Base-by-base conservation (phyloP, 2,113 vertebrate genomes). In the Petrocephalus zakoni region DNA sequence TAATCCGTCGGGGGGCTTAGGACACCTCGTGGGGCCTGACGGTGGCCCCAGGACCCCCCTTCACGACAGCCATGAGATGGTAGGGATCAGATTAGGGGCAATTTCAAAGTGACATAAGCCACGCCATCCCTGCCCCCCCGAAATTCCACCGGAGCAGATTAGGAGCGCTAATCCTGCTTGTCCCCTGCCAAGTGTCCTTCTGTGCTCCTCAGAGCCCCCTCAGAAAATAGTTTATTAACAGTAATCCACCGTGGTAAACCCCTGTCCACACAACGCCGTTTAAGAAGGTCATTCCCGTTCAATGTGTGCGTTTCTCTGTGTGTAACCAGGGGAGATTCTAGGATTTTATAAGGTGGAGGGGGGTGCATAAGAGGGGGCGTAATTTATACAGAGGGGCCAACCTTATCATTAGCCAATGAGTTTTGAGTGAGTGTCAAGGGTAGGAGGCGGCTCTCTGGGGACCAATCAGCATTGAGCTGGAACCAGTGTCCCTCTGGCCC, bases 191-290 rank as follows among this genome's bases (percentile, higher is more conserved):
- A 85, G 82, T 25, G 49, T 85, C 49, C 82, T 52, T 52, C 82
- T 84, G 22, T 49, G 21, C 21, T 84, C 25, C 84, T 34, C 29
- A 75, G 68, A 75, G 68, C 29, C 5, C 34, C 29, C 29, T 34
- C 52, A 56, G 51, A 86, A 86, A 49, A 85, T 17, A 84, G 81
- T 13, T 84, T 84, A 84, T 84, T 84, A 49, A 25, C 81, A 47
- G 34, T 49, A 84, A 84, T 84, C 19, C 81, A n/a, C 47, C 15
- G 1, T 51, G 22, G 22, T 51, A n/a, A 42, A 84, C 42, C 51
- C 51, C 13, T 37, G 22, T 55, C 10, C 49, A 21, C 34, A 8
- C 29, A 25, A 25, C 17, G 29, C 72, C 72, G 37, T 78, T 78
- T 78, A 78, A 78, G 72, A 42, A 34, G 72, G 72, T 78, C 72